Base-by-base conservation (phyloP, 2,113 vertebrate genomes). In the Setophaga kirtlandii region DNA sequence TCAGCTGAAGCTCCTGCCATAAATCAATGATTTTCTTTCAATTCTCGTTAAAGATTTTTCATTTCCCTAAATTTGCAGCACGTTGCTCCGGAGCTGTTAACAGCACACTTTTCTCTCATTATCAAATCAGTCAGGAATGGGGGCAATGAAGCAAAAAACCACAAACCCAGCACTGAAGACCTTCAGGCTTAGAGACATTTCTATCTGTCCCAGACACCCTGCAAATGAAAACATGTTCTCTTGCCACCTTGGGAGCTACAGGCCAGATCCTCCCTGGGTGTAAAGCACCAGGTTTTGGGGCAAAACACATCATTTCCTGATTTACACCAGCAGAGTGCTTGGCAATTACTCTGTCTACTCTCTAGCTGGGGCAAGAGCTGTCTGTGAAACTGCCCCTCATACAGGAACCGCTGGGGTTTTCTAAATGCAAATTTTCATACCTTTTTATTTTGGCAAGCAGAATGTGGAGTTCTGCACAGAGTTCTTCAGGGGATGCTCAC, bases 21-120 rank as follows among this genome's bases (percentile, higher is more conserved):
- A 46, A 67, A 94, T 94, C 94, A 97, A 96, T 97, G 69, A 93
- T 95, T 96, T 79, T 76, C 97, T 97, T 97, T 97, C 97, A 96
- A 47, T 89, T 50, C 95, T 75, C 49, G 47, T 97, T 97, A 97
- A 97, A 97, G 96, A 93, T 97, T 96, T 97, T 96, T 94, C 93
- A 70, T 87, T 91, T 84, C 83, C 89, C 70, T 64, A 94, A 92
- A 93, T 86, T 68, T 75, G 63, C 78, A 63, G 90, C 5, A 3
- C 4, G 1, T 78, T 94, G 95, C 90, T 93, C 60, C 10, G 6
- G 65, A 94, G 95, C 81, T 5, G 6, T 85, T 77, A 81, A 92
- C 55, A 93, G 88, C 73, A 82, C 84, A 88, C 19, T 95, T 88
- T 83, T 27, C 83, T 50, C 87, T 96, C 74, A 77, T 94, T 96